These are phyloP conservation scores for Sitobion miscanthi DNA, from an alignment of 1,140 invertebrate species.

Conservation along the genomic window DNA sequence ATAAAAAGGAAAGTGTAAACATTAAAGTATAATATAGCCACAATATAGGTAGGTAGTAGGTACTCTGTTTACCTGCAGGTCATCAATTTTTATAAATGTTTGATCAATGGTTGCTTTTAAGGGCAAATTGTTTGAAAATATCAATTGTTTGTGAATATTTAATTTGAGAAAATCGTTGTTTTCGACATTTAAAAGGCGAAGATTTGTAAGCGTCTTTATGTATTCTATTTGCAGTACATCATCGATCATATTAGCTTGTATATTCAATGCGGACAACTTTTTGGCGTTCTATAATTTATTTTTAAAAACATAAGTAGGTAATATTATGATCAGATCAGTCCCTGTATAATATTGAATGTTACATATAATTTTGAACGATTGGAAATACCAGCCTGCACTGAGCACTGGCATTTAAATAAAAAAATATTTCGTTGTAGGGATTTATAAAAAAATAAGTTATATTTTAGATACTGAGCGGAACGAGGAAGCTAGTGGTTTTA, in stretches of 20 bases:
- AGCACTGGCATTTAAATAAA: too few relatives aligned
- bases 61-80: background rate
- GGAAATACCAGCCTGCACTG: too few relatives aligned
- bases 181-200: background rate
- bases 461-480: too few relatives aligned
- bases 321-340: too few relatives aligned
- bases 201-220: background rate
- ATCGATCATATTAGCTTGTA: conserved; percentile 15
- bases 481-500: too few relatives aligned
- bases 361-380: too few relatives aligned
- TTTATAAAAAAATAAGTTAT: too few relatives aligned
- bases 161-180: background rate
- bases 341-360: too few relatives aligned
- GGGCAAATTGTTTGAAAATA: conserved; percentile 22
- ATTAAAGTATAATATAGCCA: too few relatives aligned
- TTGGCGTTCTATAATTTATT: conserved; percentile 36
- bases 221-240: conserved; percentile 7
- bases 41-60: background rate
- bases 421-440: too few relatives aligned
- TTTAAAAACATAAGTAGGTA: background rate
- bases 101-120: background rate
- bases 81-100: background rate
- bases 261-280: background rate
- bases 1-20: background rate
- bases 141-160: conserved; percentile 17